A percentile compares a stretch with the other conserved stretches of the same genome.
These are phyloP conservation scores for Pyrrhura leucotis DNA, from an alignment of 2,797 vertebrate genomes.

Conservation along the genomic window DNA sequence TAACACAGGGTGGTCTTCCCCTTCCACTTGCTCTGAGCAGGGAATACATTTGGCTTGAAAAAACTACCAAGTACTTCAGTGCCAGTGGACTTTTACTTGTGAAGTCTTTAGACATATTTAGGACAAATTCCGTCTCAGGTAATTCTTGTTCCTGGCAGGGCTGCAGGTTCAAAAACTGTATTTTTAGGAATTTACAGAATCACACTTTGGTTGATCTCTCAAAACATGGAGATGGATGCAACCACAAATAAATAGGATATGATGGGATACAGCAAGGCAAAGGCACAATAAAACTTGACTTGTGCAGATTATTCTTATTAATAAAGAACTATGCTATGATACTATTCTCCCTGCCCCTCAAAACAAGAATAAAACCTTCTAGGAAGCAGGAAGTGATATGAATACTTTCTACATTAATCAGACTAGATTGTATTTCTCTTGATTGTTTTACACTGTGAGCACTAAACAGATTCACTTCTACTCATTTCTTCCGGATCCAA, in stretches of 20 bases:
- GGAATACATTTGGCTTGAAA: background rate
- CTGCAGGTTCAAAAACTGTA: background rate
- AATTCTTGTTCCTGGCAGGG: background rate
- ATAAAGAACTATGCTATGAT: background rate
- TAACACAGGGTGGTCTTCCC: too few species aligned
- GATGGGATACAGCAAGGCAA: background rate
- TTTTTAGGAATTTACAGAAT: background rate
- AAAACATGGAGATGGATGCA: background rate
- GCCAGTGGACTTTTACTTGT: background rate
- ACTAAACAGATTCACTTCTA: background rate
- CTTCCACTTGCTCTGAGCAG: background rate
- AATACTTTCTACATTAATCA: background rate
- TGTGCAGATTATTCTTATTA: background rate
- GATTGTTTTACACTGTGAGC: background rate
- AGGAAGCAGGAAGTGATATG: background rate
- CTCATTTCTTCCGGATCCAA: background rate
- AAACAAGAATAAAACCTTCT: background rate
- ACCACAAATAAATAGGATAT: background rate
- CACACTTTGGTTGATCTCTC: background rate
- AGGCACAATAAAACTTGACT: background rate
- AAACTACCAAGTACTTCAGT: background rate
- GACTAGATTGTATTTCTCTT: background rate
- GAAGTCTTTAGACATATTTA: background rate
- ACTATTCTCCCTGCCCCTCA: background rate
- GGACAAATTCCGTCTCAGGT: background rate